Evolutionary conservation across 2,797 vertebrate genomes (phyloP), one percentile per base, ranked within the genome.

Genomic region (Anguilla pacifica): DNA sequence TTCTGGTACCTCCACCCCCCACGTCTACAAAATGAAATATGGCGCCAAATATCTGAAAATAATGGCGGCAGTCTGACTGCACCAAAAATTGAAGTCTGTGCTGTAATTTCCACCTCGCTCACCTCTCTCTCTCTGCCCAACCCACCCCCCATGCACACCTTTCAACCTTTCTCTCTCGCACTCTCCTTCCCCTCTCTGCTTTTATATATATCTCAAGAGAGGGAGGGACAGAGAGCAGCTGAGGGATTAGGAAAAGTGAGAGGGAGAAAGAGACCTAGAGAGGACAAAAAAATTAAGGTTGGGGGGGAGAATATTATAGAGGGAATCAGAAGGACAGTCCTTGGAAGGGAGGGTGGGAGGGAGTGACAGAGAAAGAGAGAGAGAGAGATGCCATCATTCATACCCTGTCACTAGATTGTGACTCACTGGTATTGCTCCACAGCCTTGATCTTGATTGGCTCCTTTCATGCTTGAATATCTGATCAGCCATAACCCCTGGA

Each of bases 371-470:
- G 39, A 15, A 25, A 17, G 6, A 46, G 86, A 55, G 39, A n/a
- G 81, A 91, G 90, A 90, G 86, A 88, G 79, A 51, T 82, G 22
- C 87, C 88, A 91, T 90, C 90, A 89, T 87, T 90, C 89, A 90
- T 87, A 87, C 55, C 57, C 85, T 90, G 86, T 87, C 83, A 87
- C 87, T 74, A 89, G 86, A 89, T 89, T 91, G 90, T 89, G 89
- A 89, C 88, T 87, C 87, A 88, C 90, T 84, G 86, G 89, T 64
- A 88, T 86, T 86, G 86, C 91, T 87, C 87, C 86, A 83, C 85
- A 91, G 88, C 90, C 90, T 90, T 89, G 88, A 53, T 67, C 86
- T 74, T 85, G 89, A 89, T 90, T 89, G 87, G 88, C 59, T 53
- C 77, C 87, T 86, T 74, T 84, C 49, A 85, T 87, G 88, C 43